Base-by-base conservation (phyloP, 2,113 vertebrate species). In the Hucho hucho region DNA sequence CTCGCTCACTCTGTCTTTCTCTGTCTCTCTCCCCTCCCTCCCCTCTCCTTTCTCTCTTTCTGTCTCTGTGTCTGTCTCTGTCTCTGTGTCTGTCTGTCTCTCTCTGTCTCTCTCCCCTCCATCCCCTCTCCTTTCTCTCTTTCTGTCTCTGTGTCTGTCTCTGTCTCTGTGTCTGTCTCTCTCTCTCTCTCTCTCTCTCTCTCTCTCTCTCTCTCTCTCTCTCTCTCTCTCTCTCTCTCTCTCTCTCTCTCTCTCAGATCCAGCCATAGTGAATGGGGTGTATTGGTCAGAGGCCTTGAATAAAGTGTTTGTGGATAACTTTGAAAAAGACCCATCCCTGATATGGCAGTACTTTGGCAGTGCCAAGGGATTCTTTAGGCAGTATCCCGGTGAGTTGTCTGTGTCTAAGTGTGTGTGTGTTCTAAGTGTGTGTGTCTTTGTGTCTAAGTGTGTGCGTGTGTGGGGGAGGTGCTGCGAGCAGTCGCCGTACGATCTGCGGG, bases 261-360 rank as follows among this genome's bases (percentile, higher is more conserved):
- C 98, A 73, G 96, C 96, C 26, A 98, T 99, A 72, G 95, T 99
- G 80, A 99, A 99, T 61, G 98, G 98, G 32, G 97, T 98, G 67
- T 99, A 95, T 80, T 99, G 98, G 98, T 99, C 98, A 0, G 97
- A 99, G 87, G 97, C 97, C 12, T 92, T 99, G 83, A 99, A 99
- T 88, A 98, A 98, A 87, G 96, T 99, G 2, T 99, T 99, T 79
- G 97, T 99, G 11, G 97, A 99, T 83, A 99, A 99, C 85, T 98
- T 96, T 88, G 95, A 97, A 82, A 96, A 93, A 78, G 98, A 99
- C 76, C 96, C 97, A 0, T 96, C 97, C 18, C 95, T 99, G 24
- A 98, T 97, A 79, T 99, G 98, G 98, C 98, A 99, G 80, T 99
- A 99, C 86, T 99, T 99, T 83, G 98, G 97, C 82, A 99, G 98